Percentiles rank a stretch among this genome's conserved stretches.
Conservation (phyloP, 1,140 invertebrate species). For the Chironomus striatipennis region DNA sequence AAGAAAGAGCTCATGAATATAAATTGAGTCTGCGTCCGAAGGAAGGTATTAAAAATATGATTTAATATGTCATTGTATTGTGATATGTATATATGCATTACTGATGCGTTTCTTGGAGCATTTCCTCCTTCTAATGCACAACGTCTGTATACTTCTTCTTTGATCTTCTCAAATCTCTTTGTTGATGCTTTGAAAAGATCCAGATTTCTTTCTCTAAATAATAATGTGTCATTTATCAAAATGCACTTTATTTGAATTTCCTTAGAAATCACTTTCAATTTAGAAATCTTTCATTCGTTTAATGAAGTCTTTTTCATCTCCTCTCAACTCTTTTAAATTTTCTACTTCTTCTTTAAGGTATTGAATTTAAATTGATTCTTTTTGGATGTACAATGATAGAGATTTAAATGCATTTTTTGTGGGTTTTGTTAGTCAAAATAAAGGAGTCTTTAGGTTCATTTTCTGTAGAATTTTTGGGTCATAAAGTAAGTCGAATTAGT, state of each 20-base stretch:
- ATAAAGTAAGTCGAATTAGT: too few species aligned
- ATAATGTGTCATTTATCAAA: not conserved
- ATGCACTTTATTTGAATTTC: slow-evolving; percentile 5
- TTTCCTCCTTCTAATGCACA: not conserved
- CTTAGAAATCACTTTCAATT: slow-evolving; percentile 9
- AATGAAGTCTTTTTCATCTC: too few species aligned
- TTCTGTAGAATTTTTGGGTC: too few species aligned
- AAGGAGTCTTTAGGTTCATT: too few species aligned
- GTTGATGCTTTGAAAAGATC: not conserved
- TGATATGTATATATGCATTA: not conserved
- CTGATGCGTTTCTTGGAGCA: not conserved
- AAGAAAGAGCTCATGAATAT: slow-evolving; percentile 20
- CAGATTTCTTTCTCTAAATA: not conserved
- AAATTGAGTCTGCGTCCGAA: slow-evolving; percentile 19
- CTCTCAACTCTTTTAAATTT: too few species aligned
- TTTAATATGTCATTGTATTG: slow-evolving; percentile 20
- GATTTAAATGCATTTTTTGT: too few species aligned
- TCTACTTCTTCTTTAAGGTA: too few species aligned
- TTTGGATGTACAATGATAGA: too few species aligned
- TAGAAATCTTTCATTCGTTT: not conserved
- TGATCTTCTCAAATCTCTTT: not conserved
- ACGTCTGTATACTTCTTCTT: not conserved
- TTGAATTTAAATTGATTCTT: too few species aligned
- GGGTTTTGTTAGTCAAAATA: too few species aligned
- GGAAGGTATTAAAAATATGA: slow-evolving; percentile 19